These are phyloP conservation scores for Crocidura indochinensis DNA, from an alignment of 2,797 vertebrate genomes.

Conservation along the genomic window DNA sequence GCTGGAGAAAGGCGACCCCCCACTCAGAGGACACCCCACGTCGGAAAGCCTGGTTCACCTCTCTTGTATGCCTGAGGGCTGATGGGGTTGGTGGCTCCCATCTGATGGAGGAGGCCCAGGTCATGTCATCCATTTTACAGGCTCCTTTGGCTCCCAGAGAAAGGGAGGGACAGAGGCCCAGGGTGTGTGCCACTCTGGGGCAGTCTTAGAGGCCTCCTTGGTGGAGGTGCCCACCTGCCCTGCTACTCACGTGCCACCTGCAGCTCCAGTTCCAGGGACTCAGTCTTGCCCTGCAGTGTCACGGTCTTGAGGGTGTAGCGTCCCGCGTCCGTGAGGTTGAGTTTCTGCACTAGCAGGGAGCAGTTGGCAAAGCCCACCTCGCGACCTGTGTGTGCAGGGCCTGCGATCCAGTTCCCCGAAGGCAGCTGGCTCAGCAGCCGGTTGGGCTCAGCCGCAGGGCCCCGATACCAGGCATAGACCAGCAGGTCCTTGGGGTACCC, in stretches of 20 bases:
- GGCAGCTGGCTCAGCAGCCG: slow-evolving; percentile 85
- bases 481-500: slow-evolving; percentile 85
- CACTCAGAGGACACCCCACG: neutral
- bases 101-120: neutral
- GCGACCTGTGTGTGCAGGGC: slow-evolving; percentile 80
- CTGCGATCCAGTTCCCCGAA: slow-evolving; percentile 81
- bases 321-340: slow-evolving; percentile 80
- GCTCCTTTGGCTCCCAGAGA: no score
- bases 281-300: slow-evolving; percentile 84
- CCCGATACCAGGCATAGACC: slow-evolving; percentile 85
- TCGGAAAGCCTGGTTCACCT: neutral
- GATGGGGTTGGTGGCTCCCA: rapidly evolving
- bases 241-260: slow-evolving; percentile 84
- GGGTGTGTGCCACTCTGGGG: no score
- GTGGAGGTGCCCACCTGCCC: neutral
- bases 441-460: slow-evolving; percentile 71
- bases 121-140: neutral
- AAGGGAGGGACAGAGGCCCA: no score
- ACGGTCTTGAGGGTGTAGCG: slow-evolving; percentile 84
- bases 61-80: neutral
- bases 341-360: slow-evolving; percentile 83
- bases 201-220: no score
- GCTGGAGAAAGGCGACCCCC: neutral
- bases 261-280: slow-evolving; percentile 81
- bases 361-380: slow-evolving; percentile 86